Evolutionary conservation across 2,888 invertebrate genomes (phyloP).

Genomic region (Metacarcinus magister): DNA sequence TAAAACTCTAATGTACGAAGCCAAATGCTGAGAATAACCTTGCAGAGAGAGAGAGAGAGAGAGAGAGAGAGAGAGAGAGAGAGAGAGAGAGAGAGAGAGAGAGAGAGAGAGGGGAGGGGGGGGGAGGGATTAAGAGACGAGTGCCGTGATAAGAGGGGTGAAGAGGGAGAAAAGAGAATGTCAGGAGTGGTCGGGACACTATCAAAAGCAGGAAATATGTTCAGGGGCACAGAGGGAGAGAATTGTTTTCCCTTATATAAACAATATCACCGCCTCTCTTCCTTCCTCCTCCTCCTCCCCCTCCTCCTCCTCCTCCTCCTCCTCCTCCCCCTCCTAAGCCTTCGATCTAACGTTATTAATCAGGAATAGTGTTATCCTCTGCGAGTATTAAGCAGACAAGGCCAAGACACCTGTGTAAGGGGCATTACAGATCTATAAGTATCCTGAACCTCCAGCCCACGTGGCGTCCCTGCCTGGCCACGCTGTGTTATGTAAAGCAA

Average conservation of each 20-base stretch:
- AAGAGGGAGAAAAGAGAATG: not conserved
- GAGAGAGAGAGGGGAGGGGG: not conserved
- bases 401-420: not conserved
- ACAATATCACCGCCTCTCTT: not conserved
- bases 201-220: conserved; percentile 20
- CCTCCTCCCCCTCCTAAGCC: not conserved
- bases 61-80: not conserved
- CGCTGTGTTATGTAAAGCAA: not conserved
- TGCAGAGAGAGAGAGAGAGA: not conserved
- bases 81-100: not conserved
- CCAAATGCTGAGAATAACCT: not conserved
- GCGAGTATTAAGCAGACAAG: not conserved
- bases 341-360: conserved; percentile 26
- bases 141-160: conserved; percentile 1
- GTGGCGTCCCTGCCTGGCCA: not conserved
- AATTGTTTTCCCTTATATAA: not conserved
- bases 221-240: not conserved
- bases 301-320: not conserved
- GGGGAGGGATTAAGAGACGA: not conserved
- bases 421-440: too few relatives aligned
- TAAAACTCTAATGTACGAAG: not conserved
- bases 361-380: not conserved
- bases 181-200: not conserved
- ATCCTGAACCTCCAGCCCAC: too few relatives aligned
- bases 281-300: not conserved